A percentile compares a stretch with the other conserved stretches of the same genome.
phyloP scores from a whole-genome alignment of 1,140 invertebrate species.

The Drosophila repletoides region DNA sequence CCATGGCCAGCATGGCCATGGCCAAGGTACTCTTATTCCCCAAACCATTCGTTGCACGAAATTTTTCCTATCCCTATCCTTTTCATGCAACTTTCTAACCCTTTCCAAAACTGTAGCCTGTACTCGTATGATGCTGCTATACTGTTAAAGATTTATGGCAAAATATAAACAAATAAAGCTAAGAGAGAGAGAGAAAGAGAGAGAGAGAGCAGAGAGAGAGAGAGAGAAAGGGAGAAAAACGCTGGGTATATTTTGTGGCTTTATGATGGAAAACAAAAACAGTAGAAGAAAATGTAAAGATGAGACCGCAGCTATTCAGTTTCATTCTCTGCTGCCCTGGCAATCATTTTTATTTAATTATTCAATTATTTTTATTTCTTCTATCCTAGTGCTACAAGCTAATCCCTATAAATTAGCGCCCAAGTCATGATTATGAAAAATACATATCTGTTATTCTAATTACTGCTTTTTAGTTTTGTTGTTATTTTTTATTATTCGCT shows the following conservation, averaged over 20 bases:
- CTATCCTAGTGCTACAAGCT: too few relatives aligned
- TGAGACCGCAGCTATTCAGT: constrained; percentile 48
- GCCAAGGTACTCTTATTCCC: constrained; percentile 12
- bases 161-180: constrained; percentile 50
- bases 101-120: constrained; percentile 4
- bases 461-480: too few relatives aligned
- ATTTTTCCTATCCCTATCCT: background rate
- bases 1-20: too few relatives aligned
- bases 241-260: constrained; percentile 45
- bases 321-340: constrained; percentile 50
- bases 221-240: constrained; percentile 21
- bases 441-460: too few relatives aligned
- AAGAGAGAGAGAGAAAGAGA: constrained; percentile 12
- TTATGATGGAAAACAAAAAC: constrained; percentile 12
- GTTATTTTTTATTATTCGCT: too few relatives aligned
- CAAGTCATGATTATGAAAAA: too few relatives aligned
- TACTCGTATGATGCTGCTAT: constrained; percentile 17
- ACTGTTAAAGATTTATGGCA: constrained; percentile 64
- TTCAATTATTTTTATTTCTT: too few relatives aligned
- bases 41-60: too few relatives aligned
- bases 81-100: background rate
- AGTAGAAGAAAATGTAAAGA: constrained; percentile 22
- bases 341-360: constrained; percentile 69
- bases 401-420: too few relatives aligned
- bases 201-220: background rate